Evolutionary conservation across 2,113 vertebrate species (phyloP).

Genomic region (Chinchilla lanigera): DNA sequence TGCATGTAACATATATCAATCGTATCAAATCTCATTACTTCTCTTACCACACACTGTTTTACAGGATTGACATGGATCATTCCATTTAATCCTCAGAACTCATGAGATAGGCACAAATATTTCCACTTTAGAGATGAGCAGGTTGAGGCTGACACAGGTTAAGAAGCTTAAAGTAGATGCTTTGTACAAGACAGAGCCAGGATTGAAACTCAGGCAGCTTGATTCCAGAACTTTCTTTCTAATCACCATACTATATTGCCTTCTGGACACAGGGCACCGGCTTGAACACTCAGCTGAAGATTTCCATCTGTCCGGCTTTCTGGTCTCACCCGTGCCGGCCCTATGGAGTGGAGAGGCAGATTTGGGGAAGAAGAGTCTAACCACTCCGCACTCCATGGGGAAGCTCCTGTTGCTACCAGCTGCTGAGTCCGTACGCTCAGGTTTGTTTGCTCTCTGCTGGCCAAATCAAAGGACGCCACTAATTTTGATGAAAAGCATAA

Average conservation of each 20-base stretch:
- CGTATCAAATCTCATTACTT: not conserved
- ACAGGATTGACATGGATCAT: not conserved
- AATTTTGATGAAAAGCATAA: not conserved
- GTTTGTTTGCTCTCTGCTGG: not conserved
- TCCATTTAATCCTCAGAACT: constrained; percentile 9
- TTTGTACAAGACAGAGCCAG: not conserved
- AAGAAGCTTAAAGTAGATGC: not conserved
- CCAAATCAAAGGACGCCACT: not conserved
- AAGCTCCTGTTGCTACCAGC: not conserved
- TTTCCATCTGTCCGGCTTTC: not conserved
- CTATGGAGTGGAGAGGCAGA: not conserved
- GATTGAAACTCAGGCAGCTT: not conserved
- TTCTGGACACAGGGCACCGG: not conserved
- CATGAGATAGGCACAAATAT: not conserved
- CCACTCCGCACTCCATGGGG: not conserved
- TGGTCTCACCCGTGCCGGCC: not conserved
- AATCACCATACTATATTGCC: not conserved
- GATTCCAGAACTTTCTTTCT: not conserved
- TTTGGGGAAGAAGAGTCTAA: not conserved
- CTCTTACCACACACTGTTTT: not conserved
- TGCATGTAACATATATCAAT: not conserved
- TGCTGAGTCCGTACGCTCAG: not conserved
- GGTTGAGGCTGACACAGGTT: not conserved
- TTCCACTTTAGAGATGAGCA: constrained; percentile 10
- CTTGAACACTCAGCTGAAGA: not conserved